Base-by-base conservation (phyloP, 2,888 invertebrate species). In the Athalia circularis region DNA sequence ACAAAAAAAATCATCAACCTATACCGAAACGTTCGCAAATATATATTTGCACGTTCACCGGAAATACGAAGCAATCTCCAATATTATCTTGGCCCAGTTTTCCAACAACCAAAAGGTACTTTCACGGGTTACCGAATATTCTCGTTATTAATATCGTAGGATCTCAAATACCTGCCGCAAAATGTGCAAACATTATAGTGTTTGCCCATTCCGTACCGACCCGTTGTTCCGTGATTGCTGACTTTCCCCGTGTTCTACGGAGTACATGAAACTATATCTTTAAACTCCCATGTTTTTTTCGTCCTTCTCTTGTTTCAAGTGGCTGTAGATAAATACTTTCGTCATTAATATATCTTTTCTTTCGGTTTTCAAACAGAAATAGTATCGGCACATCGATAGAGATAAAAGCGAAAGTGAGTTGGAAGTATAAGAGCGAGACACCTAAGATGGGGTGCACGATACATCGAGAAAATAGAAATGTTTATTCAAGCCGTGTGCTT, bases 81-180 rank as follows among this genome's bases (percentile, higher is more conserved):
- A 65, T 77, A 79, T 80, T 77, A 77, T 79, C 65, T 70, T 77
- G 74, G 80, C 77, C 74, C 77, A 62, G 74, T 77, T 75, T 64
- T 65, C 47, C 45, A 15, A 62, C 8, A 29, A 59, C n/a, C 13
- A 70, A 70, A 54, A 59, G 59, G 59, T 72, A 57, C 57, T 45
- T 59, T n/a, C 47, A 45, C 68, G 65, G 43, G 54, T 65, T 72
- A 61, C 29, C 11, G 50, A 68, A 68, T 77, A 67, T 65, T 52
- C 70, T 77, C 67, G 65, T 76, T 65, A 76, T 77, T 78, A 74
- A 79, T 80, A 79, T 82, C 80, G 79, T 80, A 79, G 81, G 80
- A 80, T 80, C 65, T 78, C 74, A 81, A 80, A 82, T 80, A 80
- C 79, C 72, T 29, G 61, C 80, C 65, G 59, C 77, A 80, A 80